Percentiles rank a stretch among this genome's conserved stretches.
phyloP scores from a whole-genome alignment of 1,140 invertebrate species.

The Trachymyrmex septentrionalis region DNA sequence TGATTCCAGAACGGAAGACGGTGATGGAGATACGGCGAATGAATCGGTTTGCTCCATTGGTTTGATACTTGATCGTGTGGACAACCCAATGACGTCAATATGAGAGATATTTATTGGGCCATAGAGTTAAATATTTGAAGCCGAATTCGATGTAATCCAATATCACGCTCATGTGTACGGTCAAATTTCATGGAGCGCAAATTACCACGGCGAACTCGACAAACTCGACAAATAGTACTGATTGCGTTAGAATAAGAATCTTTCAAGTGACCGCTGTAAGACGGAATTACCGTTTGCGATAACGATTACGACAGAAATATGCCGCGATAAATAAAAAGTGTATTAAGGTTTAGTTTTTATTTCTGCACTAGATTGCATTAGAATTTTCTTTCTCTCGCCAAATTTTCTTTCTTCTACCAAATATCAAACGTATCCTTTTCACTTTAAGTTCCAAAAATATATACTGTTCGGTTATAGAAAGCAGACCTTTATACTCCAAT shows the following conservation, averaged over 20 bases:
- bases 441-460: not conserved
- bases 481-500: not conserved
- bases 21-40: conserved; percentile 22
- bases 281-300: not conserved
- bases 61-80: conserved; percentile 48
- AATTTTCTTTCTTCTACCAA: too few species aligned
- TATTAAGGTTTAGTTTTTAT: not conserved
- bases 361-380: too few species aligned
- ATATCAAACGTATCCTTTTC: too few species aligned
- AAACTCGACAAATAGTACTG: conserved; percentile 14
- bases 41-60: conserved; percentile 45
- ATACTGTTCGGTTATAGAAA: not conserved
- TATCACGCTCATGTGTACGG: conserved; percentile 36
- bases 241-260: conserved; percentile 8
- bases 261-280: conserved; percentile 6
- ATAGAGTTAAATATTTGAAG: conserved; percentile 58
- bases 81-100: conserved; percentile 57
- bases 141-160: conserved; percentile 28
- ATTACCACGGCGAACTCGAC: not conserved
- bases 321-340: not conserved
- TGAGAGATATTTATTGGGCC: conserved; percentile 64
- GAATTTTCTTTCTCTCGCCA: too few species aligned
- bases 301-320: not conserved
- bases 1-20: conserved; percentile 59
- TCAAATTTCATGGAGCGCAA: conserved; percentile 25